Conservation (phyloP, 2,113 vertebrate genomes). For the Equus przewalskii region DNA sequence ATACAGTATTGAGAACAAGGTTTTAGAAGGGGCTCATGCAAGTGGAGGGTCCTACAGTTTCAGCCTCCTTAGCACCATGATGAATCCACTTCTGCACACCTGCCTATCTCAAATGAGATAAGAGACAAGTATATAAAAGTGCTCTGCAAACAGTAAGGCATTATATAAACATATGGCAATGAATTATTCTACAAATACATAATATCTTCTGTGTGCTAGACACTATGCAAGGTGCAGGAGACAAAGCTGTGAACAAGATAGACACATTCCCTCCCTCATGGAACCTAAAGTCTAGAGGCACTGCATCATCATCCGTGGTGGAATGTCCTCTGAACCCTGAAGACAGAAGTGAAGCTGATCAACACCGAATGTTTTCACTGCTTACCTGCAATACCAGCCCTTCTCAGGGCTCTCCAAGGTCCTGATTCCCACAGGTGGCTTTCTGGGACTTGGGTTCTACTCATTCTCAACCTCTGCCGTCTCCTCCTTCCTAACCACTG, state of each 20-base stretch:
- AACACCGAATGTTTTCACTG: no score
- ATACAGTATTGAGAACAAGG: not conserved
- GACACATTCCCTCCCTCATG: fast-evolving
- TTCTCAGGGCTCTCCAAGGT: not conserved
- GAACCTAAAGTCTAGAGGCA: not conserved
- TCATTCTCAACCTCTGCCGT: not conserved
- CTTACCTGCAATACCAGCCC: not conserved
- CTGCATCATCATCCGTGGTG: fast-evolving
- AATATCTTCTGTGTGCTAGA: not conserved
- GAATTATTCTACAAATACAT: not conserved
- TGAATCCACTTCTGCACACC: not conserved
- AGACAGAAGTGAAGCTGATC: not conserved
- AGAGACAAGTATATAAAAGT: not conserved
- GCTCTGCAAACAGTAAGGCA: not conserved
- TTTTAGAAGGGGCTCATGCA: not conserved
- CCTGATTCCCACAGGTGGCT: not conserved
- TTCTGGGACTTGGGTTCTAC: no score
- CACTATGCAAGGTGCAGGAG: not conserved
- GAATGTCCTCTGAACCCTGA: not conserved
- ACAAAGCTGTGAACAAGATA: not conserved
- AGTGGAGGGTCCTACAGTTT: no score
- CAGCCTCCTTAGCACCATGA: fast-evolving
- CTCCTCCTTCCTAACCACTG: not conserved
- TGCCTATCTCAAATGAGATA: not conserved
- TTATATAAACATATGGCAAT: not conserved